Base-by-base conservation (phyloP, 2,113 vertebrate species). In the Nycticryphes semicollaris region DNA sequence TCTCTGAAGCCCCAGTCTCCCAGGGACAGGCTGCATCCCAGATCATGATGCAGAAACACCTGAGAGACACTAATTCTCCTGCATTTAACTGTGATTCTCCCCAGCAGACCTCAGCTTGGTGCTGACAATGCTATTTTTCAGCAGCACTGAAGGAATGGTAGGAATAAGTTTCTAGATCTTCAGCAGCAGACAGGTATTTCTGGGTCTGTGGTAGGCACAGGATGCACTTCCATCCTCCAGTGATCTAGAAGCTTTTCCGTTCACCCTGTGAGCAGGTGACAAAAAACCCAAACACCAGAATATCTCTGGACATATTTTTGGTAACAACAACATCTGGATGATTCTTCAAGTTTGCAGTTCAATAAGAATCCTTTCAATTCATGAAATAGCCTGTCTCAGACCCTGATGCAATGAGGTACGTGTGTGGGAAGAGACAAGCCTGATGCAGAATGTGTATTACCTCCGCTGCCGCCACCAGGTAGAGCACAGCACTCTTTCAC, bases 221-320 rank as follows among this genome's bases (percentile, higher is more conserved):
- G 45, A 33, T 24, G 16, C 22, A 70, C 16, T 7, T 33, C 7
- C 8, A 59, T 7, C 64, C 28, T 50, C 63, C 31, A 75, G 14
- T 21, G n/a, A 84, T 23, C 16, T 23, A 50, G 31, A 51, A 75
- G 27, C 13, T 43, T 63, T 15, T 39, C 28, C 23, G 31, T 16
- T 70, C 28, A 13, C 12, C 67, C 48, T 56, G 13, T 14, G 28
- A 63, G 20, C 0, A 0, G 27, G 20, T 14, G 30, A 18, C 5
- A 70, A 75, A 81, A 83, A 53, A 10, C 3, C 33, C 35, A 56
- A 56, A 56, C 3, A 20, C 6, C 0, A 0, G 11, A 35, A 6
- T 2, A 62, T 17, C 12, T 75, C 63, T 43, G 50, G 23, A 53
- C 11, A 10, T 18, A 27, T 62, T 80, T 80, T 33, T 60, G 67